Base-by-base conservation (phyloP, 2,113 vertebrate species). In the Sorex araneus region DNA sequence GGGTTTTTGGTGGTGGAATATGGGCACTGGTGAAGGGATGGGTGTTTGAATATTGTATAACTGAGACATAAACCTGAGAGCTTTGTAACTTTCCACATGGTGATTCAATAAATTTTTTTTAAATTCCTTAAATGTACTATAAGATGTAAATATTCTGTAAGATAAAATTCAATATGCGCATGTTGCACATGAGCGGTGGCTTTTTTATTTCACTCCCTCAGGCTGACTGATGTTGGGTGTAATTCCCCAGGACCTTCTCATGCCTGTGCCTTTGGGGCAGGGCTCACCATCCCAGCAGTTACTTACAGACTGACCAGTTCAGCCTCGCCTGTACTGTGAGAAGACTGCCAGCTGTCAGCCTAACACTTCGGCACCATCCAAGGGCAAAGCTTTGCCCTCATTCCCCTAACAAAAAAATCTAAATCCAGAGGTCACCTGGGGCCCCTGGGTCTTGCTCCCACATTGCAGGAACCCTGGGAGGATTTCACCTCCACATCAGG, bases 91-190 rank as follows among this genome's bases (percentile, higher is more conserved):
- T n/a, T n/a, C n/a, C n/a, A n/a, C n/a, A n/a, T n/a, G n/a, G n/a
- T n/a, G n/a, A n/a, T n/a, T n/a, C n/a, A n/a, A n/a, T n/a, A n/a
- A n/a, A n/a, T n/a, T n/a, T n/a, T n/a, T n/a, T n/a, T n/a, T n/a
- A n/a, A 40, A 40, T 40, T n/a, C n/a, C 67, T 32, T 69, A 16
- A 16, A 69, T 32, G 15, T 19, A 21, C 50, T 34, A 2, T 30
- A 87, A 82, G 12, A 15, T 34, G 64, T 5, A 84, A 54, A 40
- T 32, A 71, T 0, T 19, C 45, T 36, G 71, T 45, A 36, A n/a
- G 66, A 83, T 57, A 69, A 25, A 54, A 86, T 77, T 84, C 90
- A 85, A 36, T 74, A 85, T 69, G n/a, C 83, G n/a, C 27, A 25
- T 28, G 28, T 47, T 32, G 2, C 30, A 74, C 43, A 64, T 2